These are phyloP conservation scores for Parasteatoda tepidariorum DNA, from an alignment of 1,140 invertebrate genomes.

Conservation along the genomic window DNA sequence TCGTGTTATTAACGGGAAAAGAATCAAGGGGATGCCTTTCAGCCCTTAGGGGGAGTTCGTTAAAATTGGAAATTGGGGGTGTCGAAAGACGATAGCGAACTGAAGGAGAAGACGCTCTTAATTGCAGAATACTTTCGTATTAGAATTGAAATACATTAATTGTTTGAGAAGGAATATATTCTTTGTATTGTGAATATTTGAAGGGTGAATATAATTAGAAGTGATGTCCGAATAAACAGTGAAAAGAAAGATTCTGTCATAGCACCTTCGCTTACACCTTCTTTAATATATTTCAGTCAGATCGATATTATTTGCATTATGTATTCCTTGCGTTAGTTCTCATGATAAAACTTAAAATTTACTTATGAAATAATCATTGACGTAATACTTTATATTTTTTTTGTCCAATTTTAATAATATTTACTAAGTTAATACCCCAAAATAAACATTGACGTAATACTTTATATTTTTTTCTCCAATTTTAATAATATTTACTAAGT, in stretches of 20 bases:
- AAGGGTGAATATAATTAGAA: neutral
- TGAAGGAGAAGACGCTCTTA: neutral
- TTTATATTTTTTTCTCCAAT: too few relatives aligned
- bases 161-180: neutral
- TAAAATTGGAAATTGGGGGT: conserved; percentile 23
- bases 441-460: too few relatives aligned
- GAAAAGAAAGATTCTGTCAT: neutral
- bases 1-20: conserved; percentile 33
- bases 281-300: too few relatives aligned
- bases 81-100: neutral
- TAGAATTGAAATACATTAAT: conserved; percentile 26
- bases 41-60: conserved; percentile 11
- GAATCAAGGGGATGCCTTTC: conserved; percentile 13
- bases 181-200: neutral
- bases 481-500: too few relatives aligned
- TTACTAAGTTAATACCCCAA: too few relatives aligned
- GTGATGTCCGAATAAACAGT: neutral
- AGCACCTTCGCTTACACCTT: too few relatives aligned
- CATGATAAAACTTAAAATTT: too few relatives aligned
- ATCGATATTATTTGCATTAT: too few relatives aligned
- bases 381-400: too few relatives aligned
- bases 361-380: too few relatives aligned
- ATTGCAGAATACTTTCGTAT: conserved; percentile 25
- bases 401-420: too few relatives aligned
- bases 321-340: too few relatives aligned